Conservation (phyloP, 2,113 vertebrate species). For the Strix aluco region DNA sequence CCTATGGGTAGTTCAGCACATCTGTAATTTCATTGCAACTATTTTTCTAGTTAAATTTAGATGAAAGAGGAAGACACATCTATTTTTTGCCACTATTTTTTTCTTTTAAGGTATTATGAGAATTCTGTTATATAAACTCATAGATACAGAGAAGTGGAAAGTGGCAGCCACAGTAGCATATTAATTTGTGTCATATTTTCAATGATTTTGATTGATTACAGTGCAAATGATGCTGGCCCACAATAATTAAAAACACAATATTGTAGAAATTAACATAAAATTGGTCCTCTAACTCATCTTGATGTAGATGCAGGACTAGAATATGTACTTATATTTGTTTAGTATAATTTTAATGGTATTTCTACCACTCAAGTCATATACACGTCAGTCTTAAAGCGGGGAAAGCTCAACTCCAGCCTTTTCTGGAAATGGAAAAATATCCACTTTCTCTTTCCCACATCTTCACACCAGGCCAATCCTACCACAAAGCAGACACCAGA, state of each 20-base stretch:
- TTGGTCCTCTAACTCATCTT: not conserved
- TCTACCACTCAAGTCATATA: not conserved
- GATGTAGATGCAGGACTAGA: not conserved
- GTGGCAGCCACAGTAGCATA: not conserved
- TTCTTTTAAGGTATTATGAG: not conserved
- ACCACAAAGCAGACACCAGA: not conserved
- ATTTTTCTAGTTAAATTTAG: conserved; percentile 29
- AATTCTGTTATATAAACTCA: not conserved
- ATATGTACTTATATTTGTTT: not conserved
- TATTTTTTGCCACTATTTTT: not conserved
- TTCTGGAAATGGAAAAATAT: not conserved
- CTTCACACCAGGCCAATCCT: not conserved
- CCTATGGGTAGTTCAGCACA: conserved; percentile 37
- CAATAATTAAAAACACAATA: not conserved
- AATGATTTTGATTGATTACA: not conserved
- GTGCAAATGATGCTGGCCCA: not conserved
- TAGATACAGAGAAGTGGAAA: not conserved
- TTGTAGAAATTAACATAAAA: not conserved
- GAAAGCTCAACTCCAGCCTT: not conserved
- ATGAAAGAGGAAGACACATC: conserved; percentile 11
- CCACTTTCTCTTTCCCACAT: not conserved
- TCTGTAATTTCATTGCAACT: conserved; percentile 48
- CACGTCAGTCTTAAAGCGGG: not conserved
- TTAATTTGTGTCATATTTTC: not conserved
- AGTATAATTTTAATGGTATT: not conserved